Conservation (phyloP, 1,140 invertebrate species). For the Papilio glaucus region DNA sequence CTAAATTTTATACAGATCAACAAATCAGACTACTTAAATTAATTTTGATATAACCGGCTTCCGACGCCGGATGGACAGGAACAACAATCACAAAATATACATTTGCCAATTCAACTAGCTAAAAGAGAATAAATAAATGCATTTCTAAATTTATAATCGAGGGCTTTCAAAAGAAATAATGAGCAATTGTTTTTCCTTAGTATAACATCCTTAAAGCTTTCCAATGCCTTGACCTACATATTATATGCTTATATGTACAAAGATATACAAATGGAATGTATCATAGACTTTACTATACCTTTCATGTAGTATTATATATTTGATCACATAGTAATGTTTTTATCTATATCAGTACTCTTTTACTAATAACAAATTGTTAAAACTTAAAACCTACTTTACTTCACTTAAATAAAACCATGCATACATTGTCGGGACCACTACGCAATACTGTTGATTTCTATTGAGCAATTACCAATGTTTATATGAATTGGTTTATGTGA, state of each 20-base stretch:
- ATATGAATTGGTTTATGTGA: conserved; percentile 7
- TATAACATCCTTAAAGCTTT: conserved; percentile 77
- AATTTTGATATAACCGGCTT: conserved; percentile 17
- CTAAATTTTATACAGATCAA: not conserved
- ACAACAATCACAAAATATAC: conserved; percentile 38
- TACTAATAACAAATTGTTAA: conserved; percentile 51
- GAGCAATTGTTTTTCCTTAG: conserved; percentile 74
- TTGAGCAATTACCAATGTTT: conserved; percentile 60
- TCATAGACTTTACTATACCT: conserved; percentile 71
- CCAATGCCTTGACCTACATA: conserved; percentile 66
- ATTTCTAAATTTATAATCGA: conserved; percentile 44
- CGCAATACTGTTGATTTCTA: conserved; percentile 68
- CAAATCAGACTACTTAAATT: conserved; percentile 30
- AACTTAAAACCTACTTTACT: conserved; percentile 45
- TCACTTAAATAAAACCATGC: conserved; percentile 48
- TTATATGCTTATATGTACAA: conserved; percentile 64
- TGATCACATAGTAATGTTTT: conserved; percentile 62
- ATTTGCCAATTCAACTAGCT: conserved; percentile 37
- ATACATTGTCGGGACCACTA: conserved; percentile 52
- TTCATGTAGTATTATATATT: conserved; percentile 61
- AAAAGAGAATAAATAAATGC: conserved; percentile 49
- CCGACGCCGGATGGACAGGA: conserved; percentile 12
- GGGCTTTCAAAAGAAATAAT: conserved; percentile 58
- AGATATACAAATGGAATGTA: conserved; percentile 79
- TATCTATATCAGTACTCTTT: conserved; percentile 76